phyloP scores from a whole-genome alignment of 2,113 vertebrate genomes.

The Struthio camelus region DNA sequence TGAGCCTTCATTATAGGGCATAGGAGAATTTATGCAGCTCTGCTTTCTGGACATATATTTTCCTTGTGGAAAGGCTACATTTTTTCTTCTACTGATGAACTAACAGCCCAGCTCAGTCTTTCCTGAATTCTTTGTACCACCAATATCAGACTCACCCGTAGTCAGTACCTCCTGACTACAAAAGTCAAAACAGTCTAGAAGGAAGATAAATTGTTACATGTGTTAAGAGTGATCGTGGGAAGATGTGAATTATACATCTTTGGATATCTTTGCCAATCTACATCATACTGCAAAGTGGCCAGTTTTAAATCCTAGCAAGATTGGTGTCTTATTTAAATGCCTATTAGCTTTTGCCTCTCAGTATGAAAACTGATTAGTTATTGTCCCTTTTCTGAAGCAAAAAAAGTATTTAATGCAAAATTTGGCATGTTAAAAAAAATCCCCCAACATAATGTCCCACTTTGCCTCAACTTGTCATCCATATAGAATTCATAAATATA shows the following conservation, averaged over 20 bases:
- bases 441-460: not conserved
- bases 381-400: not conserved
- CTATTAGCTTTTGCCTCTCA: not conserved
- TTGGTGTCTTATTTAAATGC: not conserved
- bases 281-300: not conserved
- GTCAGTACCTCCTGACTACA: not conserved
- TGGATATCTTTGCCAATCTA: not conserved
- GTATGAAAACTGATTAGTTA: not conserved
- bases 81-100: not conserved
- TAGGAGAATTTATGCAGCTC: not conserved
- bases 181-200: not conserved
- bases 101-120: not conserved
- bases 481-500: not conserved
- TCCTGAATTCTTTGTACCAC: not conserved
- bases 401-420: not conserved
- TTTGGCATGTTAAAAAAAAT: not conserved
- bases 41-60: not conserved
- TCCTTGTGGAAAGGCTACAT: accelerated
- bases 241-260: not conserved
- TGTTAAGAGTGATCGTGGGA: not conserved
- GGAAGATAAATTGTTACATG: not conserved
- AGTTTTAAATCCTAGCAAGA: not conserved
- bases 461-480: not conserved
- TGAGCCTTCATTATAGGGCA: not conserved
- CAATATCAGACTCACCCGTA: not conserved